These are phyloP conservation scores for Apaloderma vittatum DNA, from an alignment of 2,113 vertebrate species.

Conservation along the genomic window DNA sequence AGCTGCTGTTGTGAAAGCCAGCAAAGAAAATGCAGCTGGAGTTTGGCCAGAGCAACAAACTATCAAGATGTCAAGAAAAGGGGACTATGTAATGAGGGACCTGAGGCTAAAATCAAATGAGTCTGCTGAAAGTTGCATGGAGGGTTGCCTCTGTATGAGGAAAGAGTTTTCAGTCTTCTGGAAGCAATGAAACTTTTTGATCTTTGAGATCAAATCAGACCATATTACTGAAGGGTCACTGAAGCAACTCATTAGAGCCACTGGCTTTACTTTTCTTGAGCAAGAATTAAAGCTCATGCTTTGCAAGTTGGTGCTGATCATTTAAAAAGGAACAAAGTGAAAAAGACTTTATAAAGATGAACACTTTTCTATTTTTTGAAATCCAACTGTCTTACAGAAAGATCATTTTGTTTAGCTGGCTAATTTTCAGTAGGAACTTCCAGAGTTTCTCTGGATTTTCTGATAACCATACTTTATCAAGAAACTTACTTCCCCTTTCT, in stretches of 20 bases:
- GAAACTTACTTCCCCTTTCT: background rate
- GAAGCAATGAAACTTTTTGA: conserved; percentile 36
- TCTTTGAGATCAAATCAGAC: conserved; percentile 28
- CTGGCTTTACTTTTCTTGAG: background rate
- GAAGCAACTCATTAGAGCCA: background rate
- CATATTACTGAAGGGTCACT: conserved; percentile 48
- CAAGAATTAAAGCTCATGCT: background rate
- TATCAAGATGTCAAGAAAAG: background rate
- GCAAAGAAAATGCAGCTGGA: background rate
- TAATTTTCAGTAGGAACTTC: background rate
- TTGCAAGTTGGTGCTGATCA: background rate
- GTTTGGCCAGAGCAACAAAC: background rate
- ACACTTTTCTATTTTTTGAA: background rate
- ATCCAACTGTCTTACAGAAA: background rate
- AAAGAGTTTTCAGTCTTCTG: conserved; percentile 17
- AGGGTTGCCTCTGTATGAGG: background rate
- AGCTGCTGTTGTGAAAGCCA: background rate
- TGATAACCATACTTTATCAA: background rate
- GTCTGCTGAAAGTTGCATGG: background rate
- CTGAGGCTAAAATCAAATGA: background rate
- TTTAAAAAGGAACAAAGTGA: background rate
- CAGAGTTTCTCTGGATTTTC: background rate
- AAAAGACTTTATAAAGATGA: background rate
- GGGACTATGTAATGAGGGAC: background rate
- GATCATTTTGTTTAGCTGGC: background rate